These are phyloP conservation scores for Diglossa cyanea DNA, from an alignment of 2,797 vertebrate genomes.

Conservation along the genomic window DNA sequence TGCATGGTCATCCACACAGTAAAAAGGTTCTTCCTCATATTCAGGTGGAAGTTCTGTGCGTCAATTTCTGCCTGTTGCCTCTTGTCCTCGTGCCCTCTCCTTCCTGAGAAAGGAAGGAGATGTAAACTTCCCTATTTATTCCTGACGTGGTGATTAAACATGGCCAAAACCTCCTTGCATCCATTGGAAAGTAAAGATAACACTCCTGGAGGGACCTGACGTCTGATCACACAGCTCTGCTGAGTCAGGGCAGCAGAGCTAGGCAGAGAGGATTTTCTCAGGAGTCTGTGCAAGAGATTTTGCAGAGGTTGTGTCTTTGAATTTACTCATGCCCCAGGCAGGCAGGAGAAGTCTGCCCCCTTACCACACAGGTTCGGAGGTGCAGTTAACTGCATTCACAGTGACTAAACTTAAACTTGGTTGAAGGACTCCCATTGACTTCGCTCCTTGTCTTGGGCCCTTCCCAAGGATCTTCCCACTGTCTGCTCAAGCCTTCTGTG, in stretches of 20 bases:
- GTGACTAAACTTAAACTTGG: neutral
- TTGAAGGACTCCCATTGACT: neutral
- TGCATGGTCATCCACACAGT: neutral
- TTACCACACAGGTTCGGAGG: rapidly evolving
- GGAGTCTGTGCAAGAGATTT: neutral
- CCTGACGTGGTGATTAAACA: neutral
- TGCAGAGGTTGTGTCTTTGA: neutral
- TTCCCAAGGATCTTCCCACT: neutral
- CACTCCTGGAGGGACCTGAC: neutral
- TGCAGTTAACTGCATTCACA: neutral
- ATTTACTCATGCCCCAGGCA: neutral
- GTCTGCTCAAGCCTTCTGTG: neutral
- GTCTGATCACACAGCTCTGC: neutral
- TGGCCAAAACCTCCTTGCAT: neutral
- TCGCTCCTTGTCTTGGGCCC: neutral
- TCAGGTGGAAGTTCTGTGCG: neutral
- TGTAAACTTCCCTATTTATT: neutral
- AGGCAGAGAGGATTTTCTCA: neutral
- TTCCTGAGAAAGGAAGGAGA: neutral
- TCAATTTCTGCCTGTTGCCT: neutral
- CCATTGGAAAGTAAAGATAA: neutral
- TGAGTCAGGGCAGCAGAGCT: neutral
- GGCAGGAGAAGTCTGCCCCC: neutral
- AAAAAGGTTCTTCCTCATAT: neutral
- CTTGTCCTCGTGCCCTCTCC: neutral